Evolutionary conservation across 2,797 vertebrate species (phyloP).

Genomic region (Synanceia verrucosa): DNA sequence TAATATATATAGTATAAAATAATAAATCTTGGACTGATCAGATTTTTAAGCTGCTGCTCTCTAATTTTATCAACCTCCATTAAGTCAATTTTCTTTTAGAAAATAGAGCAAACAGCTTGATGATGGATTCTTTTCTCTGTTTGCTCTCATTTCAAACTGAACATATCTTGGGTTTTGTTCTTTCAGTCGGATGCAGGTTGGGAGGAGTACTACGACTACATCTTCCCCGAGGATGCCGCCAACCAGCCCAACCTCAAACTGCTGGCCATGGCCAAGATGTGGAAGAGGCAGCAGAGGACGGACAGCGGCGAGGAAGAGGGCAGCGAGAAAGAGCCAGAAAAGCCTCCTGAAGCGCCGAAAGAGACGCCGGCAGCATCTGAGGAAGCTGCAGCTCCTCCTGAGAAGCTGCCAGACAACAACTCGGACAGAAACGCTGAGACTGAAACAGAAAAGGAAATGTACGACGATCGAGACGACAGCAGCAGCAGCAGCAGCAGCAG

Average conservation of each 20-base stretch:
- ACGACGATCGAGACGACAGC: constrained; percentile 66
- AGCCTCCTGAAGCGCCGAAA: neutral
- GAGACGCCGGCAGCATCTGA: neutral
- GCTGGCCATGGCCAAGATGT: constrained; percentile 98
- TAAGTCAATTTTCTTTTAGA: no score
- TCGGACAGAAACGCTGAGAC: constrained; percentile 21
- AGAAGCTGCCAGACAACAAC: neutral
- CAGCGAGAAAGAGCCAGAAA: neutral
- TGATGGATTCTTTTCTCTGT: no score
- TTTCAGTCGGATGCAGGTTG: constrained; percentile 94
- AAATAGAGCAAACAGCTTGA: no score
- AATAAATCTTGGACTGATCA: no score
- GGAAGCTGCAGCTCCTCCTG: neutral
- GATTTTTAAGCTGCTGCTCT: no score
- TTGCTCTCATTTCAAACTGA: no score
- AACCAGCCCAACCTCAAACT: constrained; percentile 99
- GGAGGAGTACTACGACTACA: constrained; percentile 99
- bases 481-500: constrained; percentile 1
- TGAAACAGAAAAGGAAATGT: neutral
- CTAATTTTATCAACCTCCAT: no score
- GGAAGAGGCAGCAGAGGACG: constrained; percentile 92
- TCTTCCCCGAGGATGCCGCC: constrained; percentile 97
- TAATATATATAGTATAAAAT: no score
- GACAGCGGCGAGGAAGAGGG: neutral
- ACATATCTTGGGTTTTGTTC: no score